Percentiles rank a stretch among this genome's conserved stretches.
These are phyloP conservation scores for Callimorpha dominula DNA, from an alignment of 2,888 invertebrate species.

Conservation along the genomic window DNA sequence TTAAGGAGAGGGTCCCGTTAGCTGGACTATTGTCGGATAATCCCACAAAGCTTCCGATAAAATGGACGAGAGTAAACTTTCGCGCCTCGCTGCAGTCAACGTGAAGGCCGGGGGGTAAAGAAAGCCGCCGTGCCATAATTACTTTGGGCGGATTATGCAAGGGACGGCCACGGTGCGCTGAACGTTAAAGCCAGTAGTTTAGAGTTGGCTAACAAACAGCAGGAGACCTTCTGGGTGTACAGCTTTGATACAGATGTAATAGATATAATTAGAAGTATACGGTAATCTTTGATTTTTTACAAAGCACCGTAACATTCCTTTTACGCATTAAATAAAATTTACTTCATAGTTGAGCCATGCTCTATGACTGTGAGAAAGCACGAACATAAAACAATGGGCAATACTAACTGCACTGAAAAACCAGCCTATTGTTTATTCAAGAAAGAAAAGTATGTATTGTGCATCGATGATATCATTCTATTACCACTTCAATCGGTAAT, in stretches of 20 bases:
- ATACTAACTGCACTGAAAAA: constrained; percentile 25
- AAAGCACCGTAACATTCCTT: constrained; percentile 7
- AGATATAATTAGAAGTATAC: constrained; percentile 55
- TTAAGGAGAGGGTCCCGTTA: constrained; percentile 75
- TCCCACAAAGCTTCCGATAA: constrained; percentile 80
- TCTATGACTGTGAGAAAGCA: background rate
- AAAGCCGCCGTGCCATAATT: constrained; percentile 76
- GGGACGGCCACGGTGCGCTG: constrained; percentile 70
- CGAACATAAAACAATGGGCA: constrained; percentile 27
- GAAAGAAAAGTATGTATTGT: constrained; percentile 24
- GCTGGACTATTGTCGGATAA: constrained; percentile 78
- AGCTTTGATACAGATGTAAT: constrained; percentile 51
- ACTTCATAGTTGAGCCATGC: background rate
- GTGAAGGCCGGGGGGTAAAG: constrained; percentile 71
- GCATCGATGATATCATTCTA: constrained; percentile 24
- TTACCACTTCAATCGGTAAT: constrained; percentile 40
- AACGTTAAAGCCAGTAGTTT: constrained; percentile 66
- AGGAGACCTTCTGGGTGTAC: constrained; percentile 59
- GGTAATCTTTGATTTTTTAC: constrained; percentile 40
- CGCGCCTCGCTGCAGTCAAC: constrained; percentile 83
- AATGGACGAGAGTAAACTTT: constrained; percentile 78
- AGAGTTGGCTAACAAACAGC: constrained; percentile 79
- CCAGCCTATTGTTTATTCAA: constrained; percentile 36
- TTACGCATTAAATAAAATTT: background rate
- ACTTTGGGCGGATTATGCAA: constrained; percentile 77